A percentile compares a stretch with the other conserved stretches of the same genome.
These are phyloP conservation scores for Knipowitschia caucasica DNA, from an alignment of 2,797 vertebrate species.

Conservation along the genomic window DNA sequence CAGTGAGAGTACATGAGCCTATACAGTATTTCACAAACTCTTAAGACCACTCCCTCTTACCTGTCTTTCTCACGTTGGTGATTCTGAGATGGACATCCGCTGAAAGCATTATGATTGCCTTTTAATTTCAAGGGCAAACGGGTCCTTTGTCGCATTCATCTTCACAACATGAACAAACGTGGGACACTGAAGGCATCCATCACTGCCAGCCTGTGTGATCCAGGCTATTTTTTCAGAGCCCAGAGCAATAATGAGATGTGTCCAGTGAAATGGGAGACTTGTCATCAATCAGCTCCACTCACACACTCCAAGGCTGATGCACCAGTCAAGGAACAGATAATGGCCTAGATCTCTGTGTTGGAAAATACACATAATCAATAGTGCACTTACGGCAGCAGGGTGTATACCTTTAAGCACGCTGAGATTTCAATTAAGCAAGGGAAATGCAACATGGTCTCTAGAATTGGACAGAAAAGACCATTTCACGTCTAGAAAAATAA, in stretches of 20 bases:
- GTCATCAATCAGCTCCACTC: conserved; percentile 22
- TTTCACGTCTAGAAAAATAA: too few species aligned
- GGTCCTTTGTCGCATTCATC: conserved; percentile 21
- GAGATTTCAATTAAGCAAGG: too few species aligned
- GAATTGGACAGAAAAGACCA: too few species aligned
- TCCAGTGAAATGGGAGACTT: conserved; percentile 25
- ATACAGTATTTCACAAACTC: neutral
- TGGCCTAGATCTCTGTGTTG: conserved; percentile 8
- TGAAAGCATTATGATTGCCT: conserved; percentile 14
- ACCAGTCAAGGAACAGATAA: conserved; percentile 13
- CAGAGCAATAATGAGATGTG: conserved; percentile 37
- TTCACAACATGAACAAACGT: conserved; percentile 8
- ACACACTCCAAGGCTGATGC: conserved; percentile 12
- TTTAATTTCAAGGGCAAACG: neutral
- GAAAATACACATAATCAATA: neutral
- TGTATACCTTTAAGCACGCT: too few species aligned
- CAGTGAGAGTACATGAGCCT: too few species aligned
- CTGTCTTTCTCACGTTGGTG: neutral
- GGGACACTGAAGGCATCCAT: conserved; percentile 33
- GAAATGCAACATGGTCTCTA: too few species aligned
- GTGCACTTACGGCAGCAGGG: too few species aligned
- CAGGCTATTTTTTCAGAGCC: conserved; percentile 30
- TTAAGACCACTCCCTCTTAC: neutral
- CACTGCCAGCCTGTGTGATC: conserved; percentile 30
- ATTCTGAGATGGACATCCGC: neutral